phyloP scores from a whole-genome alignment of 2,797 vertebrate genomes.

The Lepilemur ruficaudatus region DNA sequence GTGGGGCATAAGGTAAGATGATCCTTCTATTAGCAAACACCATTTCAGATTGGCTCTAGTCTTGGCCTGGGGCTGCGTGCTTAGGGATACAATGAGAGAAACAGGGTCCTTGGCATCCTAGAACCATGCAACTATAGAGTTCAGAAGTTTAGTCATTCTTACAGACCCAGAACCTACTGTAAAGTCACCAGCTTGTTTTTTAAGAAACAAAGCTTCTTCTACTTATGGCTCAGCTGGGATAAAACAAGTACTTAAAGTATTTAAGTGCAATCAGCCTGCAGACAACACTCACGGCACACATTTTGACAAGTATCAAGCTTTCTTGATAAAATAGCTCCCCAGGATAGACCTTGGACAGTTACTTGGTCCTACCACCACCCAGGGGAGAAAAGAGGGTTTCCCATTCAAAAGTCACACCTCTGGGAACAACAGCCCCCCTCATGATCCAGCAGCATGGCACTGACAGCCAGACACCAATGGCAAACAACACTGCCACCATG shows the following conservation, averaged over 20 bases:
- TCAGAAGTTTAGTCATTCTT: not conserved
- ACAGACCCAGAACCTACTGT: not conserved
- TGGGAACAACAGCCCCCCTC: not conserved
- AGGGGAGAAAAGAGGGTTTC: not conserved
- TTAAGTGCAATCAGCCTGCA: not conserved
- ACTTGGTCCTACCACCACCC: not conserved
- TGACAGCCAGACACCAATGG: not conserved
- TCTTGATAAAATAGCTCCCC: not conserved
- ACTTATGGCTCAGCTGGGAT: not conserved
- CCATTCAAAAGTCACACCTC: not conserved
- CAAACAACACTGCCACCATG: accelerated
- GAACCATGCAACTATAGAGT: not conserved
- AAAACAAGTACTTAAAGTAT: not conserved
- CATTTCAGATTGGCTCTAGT: not conserved
- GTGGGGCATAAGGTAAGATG: not conserved
- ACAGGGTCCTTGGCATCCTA: not conserved
- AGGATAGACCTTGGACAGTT: not conserved
- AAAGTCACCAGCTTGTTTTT: not conserved
- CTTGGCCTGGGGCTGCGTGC: not conserved
- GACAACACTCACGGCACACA: not conserved
- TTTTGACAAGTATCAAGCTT: not conserved
- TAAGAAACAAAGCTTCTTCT: not conserved
- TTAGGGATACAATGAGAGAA: not conserved
- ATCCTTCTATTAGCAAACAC: not conserved
- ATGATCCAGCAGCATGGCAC: not conserved